Evolutionary conservation across 2,888 invertebrate species (phyloP).

Genomic region (Phengaris arion): DNA sequence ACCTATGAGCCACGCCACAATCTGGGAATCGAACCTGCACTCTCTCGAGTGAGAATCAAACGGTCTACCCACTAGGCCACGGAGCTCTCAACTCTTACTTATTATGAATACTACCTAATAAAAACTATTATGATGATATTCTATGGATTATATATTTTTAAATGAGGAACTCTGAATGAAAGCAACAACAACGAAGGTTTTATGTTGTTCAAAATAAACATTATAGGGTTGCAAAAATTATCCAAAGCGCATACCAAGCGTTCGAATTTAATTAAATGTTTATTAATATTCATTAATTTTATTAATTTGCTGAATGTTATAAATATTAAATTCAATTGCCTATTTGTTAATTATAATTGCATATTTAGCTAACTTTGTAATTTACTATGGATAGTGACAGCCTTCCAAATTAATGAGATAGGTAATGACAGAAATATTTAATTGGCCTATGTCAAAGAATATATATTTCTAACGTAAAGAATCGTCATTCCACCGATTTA

Average conservation of each 20-base stretch:
- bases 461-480: no score
- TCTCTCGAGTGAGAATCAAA: no score
- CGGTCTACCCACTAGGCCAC: no score
- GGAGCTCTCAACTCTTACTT: no score
- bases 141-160: no score
- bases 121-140: no score
- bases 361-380: conserved; percentile 19
- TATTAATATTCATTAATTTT: conserved; percentile 18
- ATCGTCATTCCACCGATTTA: no score
- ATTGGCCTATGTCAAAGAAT: no score
- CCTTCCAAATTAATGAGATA: not conserved
- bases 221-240: not conserved
- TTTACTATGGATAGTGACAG: not conserved
- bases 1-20: no score
- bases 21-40: no score
- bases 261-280: not conserved
- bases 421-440: not conserved
- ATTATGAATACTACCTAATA: no score
- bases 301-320: conserved; percentile 21
- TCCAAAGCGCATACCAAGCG: not conserved
- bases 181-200: not conserved
- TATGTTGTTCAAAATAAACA: not conserved
- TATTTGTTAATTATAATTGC: conserved; percentile 2
- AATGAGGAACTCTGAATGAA: no score
- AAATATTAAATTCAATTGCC: conserved; percentile 19